Evolutionary conservation across 1,140 invertebrate genomes (phyloP), one percentile per base, ranked within the genome.

Genomic region (Aricia agestis): DNA sequence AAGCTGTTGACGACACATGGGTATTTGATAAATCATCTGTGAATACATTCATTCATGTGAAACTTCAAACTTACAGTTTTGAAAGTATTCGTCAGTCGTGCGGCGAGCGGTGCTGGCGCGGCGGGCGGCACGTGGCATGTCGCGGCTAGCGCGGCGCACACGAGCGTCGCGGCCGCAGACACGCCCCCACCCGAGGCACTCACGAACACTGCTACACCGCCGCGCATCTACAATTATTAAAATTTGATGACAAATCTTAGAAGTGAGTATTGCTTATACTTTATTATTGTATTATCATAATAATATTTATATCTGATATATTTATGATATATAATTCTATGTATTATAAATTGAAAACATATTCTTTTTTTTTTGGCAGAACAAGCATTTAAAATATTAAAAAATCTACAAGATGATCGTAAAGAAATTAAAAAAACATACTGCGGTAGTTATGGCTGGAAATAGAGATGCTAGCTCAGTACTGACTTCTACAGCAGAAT

Each of bases 401-500:
- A n/a, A n/a, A n/a, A 25, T 25, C 25, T 25, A n/a, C n/a, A 25
- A 25, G 0, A 25, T 25, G 25, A 25, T 25, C 25, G 25, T 52
- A 52, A 13, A 52, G 9, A 15, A 52, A 52, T 52, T 42, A 61
- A 59, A 66, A 36, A 36, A 36, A 69, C 67, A 36, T 31, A 75
- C 66, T 13, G 19, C 31, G 19, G 66, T 36, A 65, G 84, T 77
- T 67, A 87, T 78, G 6, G 81, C 76, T 15, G 82, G 74, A 75
- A 74, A 84, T 45, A 87, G 66, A 42, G 74, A 52, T 17, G 84
- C 78, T 19, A 92, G 67, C 71, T 92, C 91, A 0, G 63, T 61
- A 69, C 81, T 87, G 0, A 82, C 81, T 72, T 92, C 91, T 7
- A 81, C 82, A 13, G 88, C 86, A 59, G 72, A 78, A 6, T 87